A percentile compares a stretch with the other conserved stretches of the same genome.
phyloP scores from a whole-genome alignment of 2,113 vertebrate species.

The Hypocryptadius cinnamomeus region DNA sequence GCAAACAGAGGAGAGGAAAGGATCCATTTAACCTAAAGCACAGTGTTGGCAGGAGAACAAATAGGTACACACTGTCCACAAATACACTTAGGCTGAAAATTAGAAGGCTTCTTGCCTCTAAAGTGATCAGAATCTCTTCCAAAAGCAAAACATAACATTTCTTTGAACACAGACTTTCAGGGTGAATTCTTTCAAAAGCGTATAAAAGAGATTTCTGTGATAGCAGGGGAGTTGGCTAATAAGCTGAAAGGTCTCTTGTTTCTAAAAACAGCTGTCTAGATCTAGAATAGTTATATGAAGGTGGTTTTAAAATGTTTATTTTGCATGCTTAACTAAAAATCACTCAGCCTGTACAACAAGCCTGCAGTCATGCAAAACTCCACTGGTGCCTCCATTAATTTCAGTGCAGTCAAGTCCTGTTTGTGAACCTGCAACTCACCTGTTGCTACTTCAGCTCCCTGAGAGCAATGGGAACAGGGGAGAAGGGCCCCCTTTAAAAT shows the following conservation, averaged over 20 bases:
- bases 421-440: neutral
- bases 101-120: neutral
- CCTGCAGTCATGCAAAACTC: neutral
- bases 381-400: neutral
- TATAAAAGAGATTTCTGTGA: conserved; percentile 17
- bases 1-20: conserved; percentile 17
- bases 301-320: neutral
- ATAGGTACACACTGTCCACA: neutral
- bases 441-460: neutral
- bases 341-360: no score
- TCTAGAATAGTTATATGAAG: neutral
- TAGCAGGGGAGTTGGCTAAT: neutral
- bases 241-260: neutral
- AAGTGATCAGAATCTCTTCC: neutral
- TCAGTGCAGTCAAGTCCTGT: neutral
- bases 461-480: neutral
- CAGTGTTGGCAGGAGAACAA: neutral
- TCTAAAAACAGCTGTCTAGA: neutral
- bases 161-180: conserved; percentile 8
- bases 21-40: conserved; percentile 24
- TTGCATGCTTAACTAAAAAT: neutral
- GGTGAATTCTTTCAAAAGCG: neutral
- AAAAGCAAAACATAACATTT: neutral
- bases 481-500: neutral
- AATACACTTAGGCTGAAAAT: conserved; percentile 31